phyloP scores from a whole-genome alignment of 2,113 vertebrate genomes.

The Zosterops japonicus region DNA sequence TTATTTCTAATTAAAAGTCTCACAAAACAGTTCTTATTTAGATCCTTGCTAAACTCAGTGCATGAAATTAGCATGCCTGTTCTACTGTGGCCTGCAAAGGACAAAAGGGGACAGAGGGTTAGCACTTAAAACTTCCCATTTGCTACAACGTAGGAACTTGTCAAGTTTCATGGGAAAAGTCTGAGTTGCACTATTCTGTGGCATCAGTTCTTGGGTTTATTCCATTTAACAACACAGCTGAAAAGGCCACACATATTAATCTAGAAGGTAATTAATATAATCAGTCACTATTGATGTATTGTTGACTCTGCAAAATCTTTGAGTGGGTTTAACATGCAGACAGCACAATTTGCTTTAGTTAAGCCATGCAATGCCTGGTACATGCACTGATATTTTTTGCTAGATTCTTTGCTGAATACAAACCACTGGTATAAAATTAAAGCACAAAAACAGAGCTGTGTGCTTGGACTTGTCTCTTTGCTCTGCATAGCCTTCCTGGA shows the following conservation, averaged over 20 bases:
- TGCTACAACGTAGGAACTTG: neutral
- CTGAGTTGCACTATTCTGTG: neutral
- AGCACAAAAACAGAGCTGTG: neutral
- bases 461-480: neutral
- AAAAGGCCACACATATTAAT: neutral
- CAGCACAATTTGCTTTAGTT: neutral
- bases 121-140: neutral
- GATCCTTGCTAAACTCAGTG: neutral
- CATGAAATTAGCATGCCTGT: neutral
- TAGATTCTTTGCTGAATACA: neutral
- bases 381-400: neutral
- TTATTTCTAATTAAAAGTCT: neutral
- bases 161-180: neutral
- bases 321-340: neutral
- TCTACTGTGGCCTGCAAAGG: neutral
- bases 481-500: neutral
- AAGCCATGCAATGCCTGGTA: neutral
- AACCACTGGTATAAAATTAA: neutral
- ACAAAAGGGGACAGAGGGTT: neutral
- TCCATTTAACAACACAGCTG: neutral
- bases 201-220: neutral
- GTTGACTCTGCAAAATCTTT: slow-evolving; percentile 9
- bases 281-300: neutral
- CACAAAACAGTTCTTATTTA: neutral
- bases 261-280: slow-evolving; percentile 3